Conservation (phyloP, 2,113 vertebrate genomes). For the Rattus rattus region DNA sequence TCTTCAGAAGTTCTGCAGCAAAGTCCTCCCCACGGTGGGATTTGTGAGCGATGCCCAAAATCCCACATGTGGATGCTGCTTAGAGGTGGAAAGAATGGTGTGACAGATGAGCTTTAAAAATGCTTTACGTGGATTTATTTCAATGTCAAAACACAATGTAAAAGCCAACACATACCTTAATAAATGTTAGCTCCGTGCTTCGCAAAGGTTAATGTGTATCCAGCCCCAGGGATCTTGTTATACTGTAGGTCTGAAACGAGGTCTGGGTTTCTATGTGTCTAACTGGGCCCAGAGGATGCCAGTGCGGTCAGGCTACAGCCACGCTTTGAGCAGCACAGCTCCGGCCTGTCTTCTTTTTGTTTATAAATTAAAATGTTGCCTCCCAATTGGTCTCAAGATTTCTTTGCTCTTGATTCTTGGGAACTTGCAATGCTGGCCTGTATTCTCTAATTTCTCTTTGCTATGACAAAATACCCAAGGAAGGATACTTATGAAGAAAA, state of each 20-base stretch:
- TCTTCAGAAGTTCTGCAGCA: background rate
- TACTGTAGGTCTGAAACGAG: background rate
- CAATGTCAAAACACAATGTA: slow-evolving; percentile 11
- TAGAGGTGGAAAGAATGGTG: background rate
- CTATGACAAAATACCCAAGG: background rate
- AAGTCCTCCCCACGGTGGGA: background rate
- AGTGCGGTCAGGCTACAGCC: background rate
- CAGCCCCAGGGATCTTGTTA: background rate
- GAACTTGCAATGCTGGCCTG: background rate
- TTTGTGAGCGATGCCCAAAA: background rate
- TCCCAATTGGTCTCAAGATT: slow-evolving; percentile 1
- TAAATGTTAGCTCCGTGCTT: slow-evolving; percentile 18
- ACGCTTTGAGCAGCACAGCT: background rate
- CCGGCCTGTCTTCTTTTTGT: background rate
- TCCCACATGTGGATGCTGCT: background rate
- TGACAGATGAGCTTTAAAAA: background rate
- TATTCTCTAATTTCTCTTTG: background rate
- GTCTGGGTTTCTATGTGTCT: background rate
- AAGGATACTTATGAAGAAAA: background rate
- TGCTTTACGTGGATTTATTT: slow-evolving; percentile 12
- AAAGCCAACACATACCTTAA: slow-evolving; percentile 27
- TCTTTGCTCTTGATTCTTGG: slow-evolving; percentile 29
- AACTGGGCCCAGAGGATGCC: background rate
- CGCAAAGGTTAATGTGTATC: background rate
- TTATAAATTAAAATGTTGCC: slow-evolving; percentile 71